A percentile compares a stretch with the other conserved stretches of the same genome.
Conservation (phyloP, 2,888 invertebrate species). For the Xestoiulus laeticollis region DNA sequence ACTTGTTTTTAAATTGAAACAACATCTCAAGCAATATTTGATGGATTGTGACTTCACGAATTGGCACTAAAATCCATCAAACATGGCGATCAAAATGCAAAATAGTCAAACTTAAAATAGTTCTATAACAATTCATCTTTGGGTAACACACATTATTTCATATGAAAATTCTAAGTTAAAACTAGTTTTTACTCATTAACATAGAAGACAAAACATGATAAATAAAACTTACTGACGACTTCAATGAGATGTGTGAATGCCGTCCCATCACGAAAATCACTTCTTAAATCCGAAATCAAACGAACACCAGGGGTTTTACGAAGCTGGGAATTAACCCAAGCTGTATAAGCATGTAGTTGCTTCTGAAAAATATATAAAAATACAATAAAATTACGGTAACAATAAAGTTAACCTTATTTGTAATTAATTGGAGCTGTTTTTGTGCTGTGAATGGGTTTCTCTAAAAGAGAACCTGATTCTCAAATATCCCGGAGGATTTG, state of each 20-base stretch:
- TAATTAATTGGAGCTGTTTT: not conserved
- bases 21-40: not conserved
- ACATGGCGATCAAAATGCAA: not conserved
- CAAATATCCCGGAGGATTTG: not conserved
- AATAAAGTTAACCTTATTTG: not conserved
- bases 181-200: not conserved
- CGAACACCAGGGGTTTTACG: slow-evolving; percentile 64
- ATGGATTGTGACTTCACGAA: not conserved
- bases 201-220: not conserved
- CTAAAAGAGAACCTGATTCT: not conserved
- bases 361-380: slow-evolving; percentile 48
- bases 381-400: not conserved
- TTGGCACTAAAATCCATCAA: not conserved
- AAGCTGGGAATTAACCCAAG: slow-evolving; percentile 67
- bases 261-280: slow-evolving; percentile 65
- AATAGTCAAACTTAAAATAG: not conserved
- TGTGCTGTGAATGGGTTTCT: not conserved
- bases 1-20: too few species aligned
- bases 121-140: not conserved
- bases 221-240: slow-evolving; percentile 63
- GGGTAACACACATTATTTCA: slow-evolving; percentile 5
- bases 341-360: slow-evolving; percentile 65
- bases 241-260: slow-evolving; percentile 64
- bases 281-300: slow-evolving; percentile 64
- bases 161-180: not conserved